Base-by-base conservation (phyloP, 2,797 vertebrate species). In the Danio albolineatus region DNA sequence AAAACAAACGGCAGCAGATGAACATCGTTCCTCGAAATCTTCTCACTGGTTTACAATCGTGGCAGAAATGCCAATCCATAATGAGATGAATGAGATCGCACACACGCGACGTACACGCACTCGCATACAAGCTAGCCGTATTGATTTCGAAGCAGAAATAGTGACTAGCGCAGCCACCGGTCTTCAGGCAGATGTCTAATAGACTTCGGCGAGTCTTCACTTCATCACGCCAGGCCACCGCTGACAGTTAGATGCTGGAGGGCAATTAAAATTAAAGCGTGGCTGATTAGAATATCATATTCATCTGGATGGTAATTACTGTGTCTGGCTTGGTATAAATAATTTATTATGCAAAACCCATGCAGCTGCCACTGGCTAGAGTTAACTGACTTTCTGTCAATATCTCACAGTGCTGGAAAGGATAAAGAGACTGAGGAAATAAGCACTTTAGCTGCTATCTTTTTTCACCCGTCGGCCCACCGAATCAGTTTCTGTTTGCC, bases 301-400 rank as follows among this genome's bases (percentile, higher is more conserved):
- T 97, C 96, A 96, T 97, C 96, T 97, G 95, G 95, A 97, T 97
- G 95, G 96, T 98, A 98, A 98, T 98, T 96, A 97, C 95, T 94
- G 94, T 95, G 95, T 96, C 96, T 97, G 96, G 94, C 95, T 95
- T 88, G 88, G 91, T 95, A 96, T 97, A 98, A 98, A 97, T 98
- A 98, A 99, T 98, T 97, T 98, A 98, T 98, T 97, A 97, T 97
- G 96, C 95, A 96, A 98, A 97, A 95, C 93, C 95, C 94, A 95
- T 94, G 94, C 97, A 98, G 96, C 97, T 98, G 98, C 93, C 94
- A 94, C 95, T 95, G 96, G 96, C 94, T 95, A 91, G 94, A 95
- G 95, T 95, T 95, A 95, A 97, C 95, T 94, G 95, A 96, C 96
- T 96, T 93, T 94, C 96, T 96, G 95, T 96, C 95, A 96, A 90